Base-by-base conservation (phyloP, 37 sponge, comb jelly and placozoan species). In the Ianthella basta region DNA sequence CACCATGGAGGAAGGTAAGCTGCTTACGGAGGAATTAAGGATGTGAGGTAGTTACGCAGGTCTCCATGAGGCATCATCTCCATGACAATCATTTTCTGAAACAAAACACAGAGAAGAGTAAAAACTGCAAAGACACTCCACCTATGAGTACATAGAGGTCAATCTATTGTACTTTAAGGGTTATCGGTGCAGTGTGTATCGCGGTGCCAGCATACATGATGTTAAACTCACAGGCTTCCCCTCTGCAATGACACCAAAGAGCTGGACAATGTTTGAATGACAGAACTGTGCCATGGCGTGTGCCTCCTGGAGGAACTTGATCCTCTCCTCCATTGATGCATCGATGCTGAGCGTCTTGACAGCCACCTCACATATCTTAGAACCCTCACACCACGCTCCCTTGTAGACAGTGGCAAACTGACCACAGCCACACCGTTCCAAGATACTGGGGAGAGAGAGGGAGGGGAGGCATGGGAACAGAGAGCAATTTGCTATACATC, bases 31-130 rank as follows among this genome's bases (percentile, higher is more conserved):
- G 78, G 78, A 75, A 75, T 36, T 23, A 75, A 44, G 18, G 78
- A 40, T 41, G 54, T 15, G 37, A 75, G 53, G 53, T 53, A 75
- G 19, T 50, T 40, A 8, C 78, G 20, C n/a, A 75, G 78, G 54
- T 75, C 78, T 75, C 78, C 78, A 40, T 53, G 38, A 25, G 78
- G 78, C 78, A 75, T 75, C 25, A 75, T 24, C 78, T 75, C 78
- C 23, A 75, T 75, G 53, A 75, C 54, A 25, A 75, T 75, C 78
- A 75, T 75, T 75, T 75, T 75, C 78, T 61, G 4, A 13, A 10
- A 5, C 29, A 10, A 57, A 15, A 15, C 59, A 57, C 15, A 57
- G 18, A 18, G 18, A 18, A 57, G 15, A 18, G 18, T 57, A 57
- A 18, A 57, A 20, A 57, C n/a, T n/a, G n/a, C n/a, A n/a, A n/a